Evolutionary conservation across 2,797 vertebrate genomes (phyloP), one percentile per base, ranked within the genome.

Genomic region (Peromyscus eremicus): DNA sequence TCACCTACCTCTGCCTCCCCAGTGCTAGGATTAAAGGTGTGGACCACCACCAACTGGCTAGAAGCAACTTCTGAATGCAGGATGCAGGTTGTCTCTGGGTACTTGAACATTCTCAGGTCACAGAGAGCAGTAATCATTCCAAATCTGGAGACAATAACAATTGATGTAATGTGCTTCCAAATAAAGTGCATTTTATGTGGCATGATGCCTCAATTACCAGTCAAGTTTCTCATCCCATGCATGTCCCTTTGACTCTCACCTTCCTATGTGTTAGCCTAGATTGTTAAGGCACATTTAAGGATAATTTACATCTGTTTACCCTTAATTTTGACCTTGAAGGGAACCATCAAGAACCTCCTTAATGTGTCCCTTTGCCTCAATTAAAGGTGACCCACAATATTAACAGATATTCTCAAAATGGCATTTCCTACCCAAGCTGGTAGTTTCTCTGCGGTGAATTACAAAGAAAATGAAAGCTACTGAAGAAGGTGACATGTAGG

Each of bases 341-440:
- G 29, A 89, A 89, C 9, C 55, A 1, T 77, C 55, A 77, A 34
- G 27, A 23, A 76, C 40, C 34, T 25, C 40, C 7, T 49, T 73
- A 5, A 19, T 14, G 25, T 75, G 68, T 88, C 71, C 71, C 25
- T 21, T 75, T 60, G 70, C 16, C 17, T 81, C 66, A 60, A 11
- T 92, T 83, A 60, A 85, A 89, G 46, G 2, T 85, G 92, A 92
- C 79, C 6, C 14, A 60, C 60, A 46, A 1, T 19, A 21, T 37
- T 80, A 3, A 11, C 37, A 77, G 16, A 88, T 29, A 94, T 43
- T 94, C 60, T 93, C 88, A 95, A 96, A 92, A 60, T 52, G 94
- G 27, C 92, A 81, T 3, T 80, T 84, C 27, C 27, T 71, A 66
- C 21, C 21, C 40, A 83, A 93, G 13, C 37, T 57, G 62, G 68